Evolutionary conservation across 2,888 invertebrate species (phyloP).

Genomic region (Neoscelio sp.): DNA sequence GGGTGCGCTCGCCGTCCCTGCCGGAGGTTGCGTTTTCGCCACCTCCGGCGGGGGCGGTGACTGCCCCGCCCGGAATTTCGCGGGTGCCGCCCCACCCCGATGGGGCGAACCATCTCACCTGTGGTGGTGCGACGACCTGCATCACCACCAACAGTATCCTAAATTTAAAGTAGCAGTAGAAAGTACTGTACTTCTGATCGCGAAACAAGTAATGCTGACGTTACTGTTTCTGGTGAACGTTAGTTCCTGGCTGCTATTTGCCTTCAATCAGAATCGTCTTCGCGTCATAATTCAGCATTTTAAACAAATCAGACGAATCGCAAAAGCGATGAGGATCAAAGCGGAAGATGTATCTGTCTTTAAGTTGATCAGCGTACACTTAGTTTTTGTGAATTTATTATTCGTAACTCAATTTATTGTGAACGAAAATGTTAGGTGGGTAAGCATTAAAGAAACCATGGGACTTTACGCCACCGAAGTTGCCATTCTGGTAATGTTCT

Average conservation of each 20-base stretch:
- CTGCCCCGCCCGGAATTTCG: no score
- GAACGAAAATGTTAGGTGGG: constrained; percentile 41
- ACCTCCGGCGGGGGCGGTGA: no score
- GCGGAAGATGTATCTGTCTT: neutral
- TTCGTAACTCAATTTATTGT: constrained; percentile 17
- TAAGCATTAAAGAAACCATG: constrained; percentile 17
- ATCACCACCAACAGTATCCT: no score
- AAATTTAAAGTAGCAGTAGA: constrained; percentile 18
- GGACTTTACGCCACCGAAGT: constrained; percentile 21
- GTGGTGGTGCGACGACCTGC: no score
- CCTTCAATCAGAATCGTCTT: constrained; percentile 39
- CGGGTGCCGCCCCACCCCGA: no score
- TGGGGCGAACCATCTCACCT: no score
- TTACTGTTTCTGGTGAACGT: constrained; percentile 37
- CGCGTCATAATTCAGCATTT: constrained; percentile 32
- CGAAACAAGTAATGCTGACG: constrained; percentile 48
- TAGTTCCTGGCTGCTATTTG: constrained; percentile 43
- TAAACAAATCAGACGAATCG: constrained; percentile 19
- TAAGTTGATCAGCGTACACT: neutral
- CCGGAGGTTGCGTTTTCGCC: no score
- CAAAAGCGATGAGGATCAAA: constrained; percentile 1
- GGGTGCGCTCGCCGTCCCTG: no score
- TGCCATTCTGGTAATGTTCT: constrained; percentile 25
- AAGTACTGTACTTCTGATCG: constrained; percentile 24
- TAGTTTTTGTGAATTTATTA: constrained; percentile 30